phyloP scores from a whole-genome alignment of 2,797 vertebrate genomes.

The Synaphobranchus kaupii region DNA sequence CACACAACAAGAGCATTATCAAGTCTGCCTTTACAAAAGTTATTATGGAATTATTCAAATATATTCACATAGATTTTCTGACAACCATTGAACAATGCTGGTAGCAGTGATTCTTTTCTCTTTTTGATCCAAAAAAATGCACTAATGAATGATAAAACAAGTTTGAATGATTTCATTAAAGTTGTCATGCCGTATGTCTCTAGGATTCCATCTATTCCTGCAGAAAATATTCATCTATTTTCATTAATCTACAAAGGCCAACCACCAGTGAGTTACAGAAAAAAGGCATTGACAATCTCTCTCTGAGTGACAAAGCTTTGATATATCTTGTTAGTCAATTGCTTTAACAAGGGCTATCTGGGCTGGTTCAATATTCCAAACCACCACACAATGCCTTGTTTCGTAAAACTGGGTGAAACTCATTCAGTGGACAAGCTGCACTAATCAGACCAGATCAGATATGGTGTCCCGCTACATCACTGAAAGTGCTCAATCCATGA shows the following conservation, averaged over 20 bases:
- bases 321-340: conserved; percentile 20
- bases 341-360: conserved; percentile 17
- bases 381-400: background rate
- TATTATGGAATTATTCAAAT: background rate
- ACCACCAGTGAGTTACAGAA: background rate
- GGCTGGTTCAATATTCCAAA: background rate
- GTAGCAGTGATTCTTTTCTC: background rate
- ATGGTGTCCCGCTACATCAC: background rate
- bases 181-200: background rate
- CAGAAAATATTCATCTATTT: background rate
- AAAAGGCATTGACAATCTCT: background rate
- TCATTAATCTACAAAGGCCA: background rate
- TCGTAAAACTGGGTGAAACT: background rate
- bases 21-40: background rate
- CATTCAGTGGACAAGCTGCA: background rate
- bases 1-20: background rate
- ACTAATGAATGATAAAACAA: background rate
- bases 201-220: conserved; percentile 16
- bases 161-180: conserved; percentile 3
- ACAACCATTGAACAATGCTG: background rate
- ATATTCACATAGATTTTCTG: background rate
- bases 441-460: conserved; percentile 1
- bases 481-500: conserved; percentile 10
- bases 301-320: background rate
- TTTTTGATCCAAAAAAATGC: background rate